Evolutionary conservation across 2,113 vertebrate species (phyloP).

Genomic region (Nibea coibor): DNA sequence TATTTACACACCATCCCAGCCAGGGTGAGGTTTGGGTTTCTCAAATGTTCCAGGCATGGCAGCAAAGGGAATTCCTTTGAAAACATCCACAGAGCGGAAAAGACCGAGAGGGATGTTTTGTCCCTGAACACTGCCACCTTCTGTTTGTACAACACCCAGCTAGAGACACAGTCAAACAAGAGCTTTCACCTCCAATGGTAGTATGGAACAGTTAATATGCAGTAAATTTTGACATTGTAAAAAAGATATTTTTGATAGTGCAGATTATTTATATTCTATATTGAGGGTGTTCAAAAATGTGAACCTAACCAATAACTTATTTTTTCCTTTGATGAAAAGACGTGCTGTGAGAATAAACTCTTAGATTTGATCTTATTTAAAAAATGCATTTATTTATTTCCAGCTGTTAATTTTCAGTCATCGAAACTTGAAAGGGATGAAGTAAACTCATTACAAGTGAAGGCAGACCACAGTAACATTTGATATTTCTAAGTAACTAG

Average conservation of each 20-base stretch:
- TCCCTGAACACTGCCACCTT: slow-evolving; percentile 89
- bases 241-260: not conserved
- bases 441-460: not conserved
- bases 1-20: slow-evolving; percentile 87
- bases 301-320: not conserved
- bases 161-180: slow-evolving; percentile 53
- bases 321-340: not conserved
- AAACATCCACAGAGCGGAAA: slow-evolving; percentile 84
- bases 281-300: too few species aligned
- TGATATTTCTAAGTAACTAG: not conserved
- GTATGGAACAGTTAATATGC: not conserved
- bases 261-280: not conserved
- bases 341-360: not conserved
- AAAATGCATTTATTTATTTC: not conserved
- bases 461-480: not conserved
- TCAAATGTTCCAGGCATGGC: slow-evolving; percentile 83
- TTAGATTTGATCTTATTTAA: too few species aligned
- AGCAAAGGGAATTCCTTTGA: slow-evolving; percentile 92
- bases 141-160: slow-evolving; percentile 89
- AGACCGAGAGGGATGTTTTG: slow-evolving; percentile 80
- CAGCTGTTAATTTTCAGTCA: not conserved
- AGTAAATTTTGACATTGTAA: not conserved
- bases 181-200: not conserved
- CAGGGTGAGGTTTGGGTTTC: slow-evolving; percentile 87
- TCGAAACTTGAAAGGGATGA: not conserved